Evolutionary conservation across 2,888 invertebrate species (phyloP).

Genomic region (Fragum fragum): DNA sequence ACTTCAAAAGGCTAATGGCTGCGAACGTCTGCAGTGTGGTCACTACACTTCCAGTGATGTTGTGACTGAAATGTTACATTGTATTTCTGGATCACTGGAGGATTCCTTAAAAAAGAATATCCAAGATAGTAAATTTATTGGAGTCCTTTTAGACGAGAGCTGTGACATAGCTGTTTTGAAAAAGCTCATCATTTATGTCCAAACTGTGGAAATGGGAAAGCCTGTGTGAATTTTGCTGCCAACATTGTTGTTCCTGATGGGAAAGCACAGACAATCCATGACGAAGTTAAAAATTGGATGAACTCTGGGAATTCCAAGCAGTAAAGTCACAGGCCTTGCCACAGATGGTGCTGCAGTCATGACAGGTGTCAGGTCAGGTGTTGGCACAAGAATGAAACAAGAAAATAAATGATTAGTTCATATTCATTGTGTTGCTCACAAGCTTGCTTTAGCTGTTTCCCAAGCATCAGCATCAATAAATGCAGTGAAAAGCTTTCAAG

Average conservation of each 20-base stretch:
- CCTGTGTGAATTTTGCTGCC: conserved; percentile 26
- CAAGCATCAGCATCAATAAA: conserved; percentile 21
- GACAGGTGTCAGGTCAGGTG: conserved; percentile 24
- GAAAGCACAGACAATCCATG: conserved; percentile 29
- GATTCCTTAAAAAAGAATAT: background rate
- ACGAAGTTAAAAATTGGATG: background rate
- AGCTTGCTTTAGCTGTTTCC: conserved; percentile 28
- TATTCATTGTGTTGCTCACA: conserved; percentile 31
- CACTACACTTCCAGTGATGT: background rate
- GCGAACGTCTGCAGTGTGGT: background rate
- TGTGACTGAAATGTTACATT: conserved; percentile 17
- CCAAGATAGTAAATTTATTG: conserved; percentile 13
- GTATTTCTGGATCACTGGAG: background rate
- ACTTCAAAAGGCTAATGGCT: conserved; percentile 10
- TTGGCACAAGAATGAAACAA: conserved; percentile 26
- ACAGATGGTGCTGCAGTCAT: conserved; percentile 32
- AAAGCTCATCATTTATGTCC: conserved; percentile 28
- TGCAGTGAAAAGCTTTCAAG: conserved; percentile 11
- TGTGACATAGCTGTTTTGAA: conserved; percentile 33
- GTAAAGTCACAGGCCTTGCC: conserved; percentile 19
- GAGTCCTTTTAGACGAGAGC: conserved; percentile 15
- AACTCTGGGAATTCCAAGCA: conserved; percentile 15
- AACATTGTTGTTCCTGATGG: conserved; percentile 16
- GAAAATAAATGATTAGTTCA: conserved; percentile 11
- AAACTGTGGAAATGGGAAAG: conserved; percentile 20